Base-by-base conservation (phyloP, 2,888 invertebrate genomes). In the Tetrapedia diversipes region DNA sequence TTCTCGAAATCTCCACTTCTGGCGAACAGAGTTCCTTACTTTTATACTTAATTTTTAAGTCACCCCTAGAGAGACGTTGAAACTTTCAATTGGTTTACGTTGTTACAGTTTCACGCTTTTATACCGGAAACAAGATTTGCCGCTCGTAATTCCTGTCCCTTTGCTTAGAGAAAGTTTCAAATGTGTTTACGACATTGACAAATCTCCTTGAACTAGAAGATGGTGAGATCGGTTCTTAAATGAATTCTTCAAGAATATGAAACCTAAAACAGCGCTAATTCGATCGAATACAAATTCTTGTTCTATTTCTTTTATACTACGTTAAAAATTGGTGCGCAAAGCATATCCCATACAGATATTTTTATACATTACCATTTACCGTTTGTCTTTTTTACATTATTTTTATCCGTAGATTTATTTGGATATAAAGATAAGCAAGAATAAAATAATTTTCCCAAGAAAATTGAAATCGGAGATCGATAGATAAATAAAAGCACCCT, bases 51-150 rank as follows among this genome's bases (percentile, higher is more conserved):
- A 68, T 60, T 68, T 60, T 68, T 68, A 60, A 68, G 41, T 22
- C 22, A 16, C 10, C 6, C 24, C 27, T 29, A 10, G 37, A 57
- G 37, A 27, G 54, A 19, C n/a, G 22, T 41, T 19, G 32, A 24
- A 60, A 60, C 67, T 60, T 60, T 49, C 66, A 16, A 47, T 37
- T 37, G 39, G 22, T 60, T 68, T 51, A 41, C 49, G 60, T 68
- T 32, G 60, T 68, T 68, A 51, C 39, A 60, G 29, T 68, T 60
- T 60, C 51, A 39, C 41, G 32, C 32, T 56, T 56, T 24, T 24
- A 24, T 6, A 34, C 45, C 0, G 22, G 24, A 14, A 45, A 47
- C 34, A n/a, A 19, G 29, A 43, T 66, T 66, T 47, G 7, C 27
- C 24, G 16, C 4, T 24, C 49, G 49, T 49, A 49, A 27, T 27